Base-by-base conservation (phyloP, 30 jellyfish, hydroid and myxozoan species). In the Clytia hemisphaerica region DNA sequence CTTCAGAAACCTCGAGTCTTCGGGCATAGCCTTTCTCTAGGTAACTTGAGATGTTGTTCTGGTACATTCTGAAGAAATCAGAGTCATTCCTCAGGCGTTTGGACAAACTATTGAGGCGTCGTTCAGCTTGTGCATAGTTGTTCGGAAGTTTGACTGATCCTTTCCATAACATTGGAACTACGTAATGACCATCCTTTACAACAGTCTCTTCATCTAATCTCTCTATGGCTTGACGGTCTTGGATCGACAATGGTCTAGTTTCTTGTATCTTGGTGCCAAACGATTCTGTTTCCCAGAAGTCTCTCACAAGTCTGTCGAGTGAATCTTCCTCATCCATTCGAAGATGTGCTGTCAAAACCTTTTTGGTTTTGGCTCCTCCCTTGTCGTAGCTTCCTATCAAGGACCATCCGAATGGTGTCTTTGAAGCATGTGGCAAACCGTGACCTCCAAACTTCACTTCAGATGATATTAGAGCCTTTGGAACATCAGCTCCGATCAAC, bases 341-440 rank as follows among this genome's bases (percentile, higher is more conserved):
- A 26, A 57, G 14, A 33, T 22, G 51, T 6, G 30, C 7, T 57
- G 25, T 57, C 25, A 22, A 22, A 5, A 57, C 49, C 4, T 22
- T 5, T 21, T n/a, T 5, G 5, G 25, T 33, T 9, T 31, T 45
- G 6, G n/a, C 16, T 4, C 51, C 4, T 4, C 70, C 70, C 0
- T 0, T 9, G 0, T 38, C 14, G n/a, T n/a, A n/a, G n/a, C n/a
- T n/a, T 6, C 70, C 70, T 9, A 57, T 22, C 16, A 57, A n/a
- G 19, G 70, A 22, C 70, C 70, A 57, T 22, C 70, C 70, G 30
- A 57, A 57, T 57, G 6, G n/a, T 4, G 70, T 57, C n/a, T 57
- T 57, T 57, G 30, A 6, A 16, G 70, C 70, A 22, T 9, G 4
- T 57, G 51, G n/a, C 35, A 22, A 22, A 22, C 14, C 7, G 6